Evolutionary conservation across 2,113 vertebrate genomes (phyloP).

Genomic region (Telmatochromis brachygnathus): DNA sequence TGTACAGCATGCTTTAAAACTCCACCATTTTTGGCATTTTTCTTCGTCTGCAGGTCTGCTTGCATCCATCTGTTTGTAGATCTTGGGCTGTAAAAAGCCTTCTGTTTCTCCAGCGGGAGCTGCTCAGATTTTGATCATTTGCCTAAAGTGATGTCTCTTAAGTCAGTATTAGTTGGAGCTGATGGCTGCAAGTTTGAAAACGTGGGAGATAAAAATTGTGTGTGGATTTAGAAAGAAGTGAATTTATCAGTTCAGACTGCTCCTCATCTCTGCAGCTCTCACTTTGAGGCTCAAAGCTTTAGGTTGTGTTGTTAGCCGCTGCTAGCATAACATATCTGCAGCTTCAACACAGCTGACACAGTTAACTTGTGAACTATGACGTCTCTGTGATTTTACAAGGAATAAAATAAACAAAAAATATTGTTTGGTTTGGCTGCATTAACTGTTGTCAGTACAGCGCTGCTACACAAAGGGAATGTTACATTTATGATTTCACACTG

Average conservation of each 20-base stretch:
- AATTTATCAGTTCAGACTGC: not conserved
- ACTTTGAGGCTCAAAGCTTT: not conserved
- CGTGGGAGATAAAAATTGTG: accelerated
- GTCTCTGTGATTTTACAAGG: not conserved
- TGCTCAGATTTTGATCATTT: not conserved
- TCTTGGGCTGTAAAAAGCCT: not conserved
- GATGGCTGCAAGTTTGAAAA: not conserved
- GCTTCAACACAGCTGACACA: not conserved
- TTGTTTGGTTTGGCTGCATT: not conserved
- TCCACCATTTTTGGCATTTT: not conserved
- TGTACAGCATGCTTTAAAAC: not conserved
- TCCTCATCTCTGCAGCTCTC: not conserved
- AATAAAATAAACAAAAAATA: not conserved
- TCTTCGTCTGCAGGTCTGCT: not conserved
- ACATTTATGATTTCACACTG: not conserved
- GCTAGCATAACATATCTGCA: not conserved
- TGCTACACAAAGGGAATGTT: not conserved
- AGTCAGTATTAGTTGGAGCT: not conserved
- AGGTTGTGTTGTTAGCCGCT: not conserved
- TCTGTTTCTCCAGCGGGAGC: not conserved
- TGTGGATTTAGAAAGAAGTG: not conserved
- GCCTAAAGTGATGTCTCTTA: not conserved
- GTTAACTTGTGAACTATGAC: not conserved
- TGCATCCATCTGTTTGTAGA: not conserved
- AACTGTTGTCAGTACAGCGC: accelerated